A percentile compares a stretch with the other conserved stretches of the same genome.
Conservation (phyloP, 1,140 invertebrate species). For the Musca domestica region DNA sequence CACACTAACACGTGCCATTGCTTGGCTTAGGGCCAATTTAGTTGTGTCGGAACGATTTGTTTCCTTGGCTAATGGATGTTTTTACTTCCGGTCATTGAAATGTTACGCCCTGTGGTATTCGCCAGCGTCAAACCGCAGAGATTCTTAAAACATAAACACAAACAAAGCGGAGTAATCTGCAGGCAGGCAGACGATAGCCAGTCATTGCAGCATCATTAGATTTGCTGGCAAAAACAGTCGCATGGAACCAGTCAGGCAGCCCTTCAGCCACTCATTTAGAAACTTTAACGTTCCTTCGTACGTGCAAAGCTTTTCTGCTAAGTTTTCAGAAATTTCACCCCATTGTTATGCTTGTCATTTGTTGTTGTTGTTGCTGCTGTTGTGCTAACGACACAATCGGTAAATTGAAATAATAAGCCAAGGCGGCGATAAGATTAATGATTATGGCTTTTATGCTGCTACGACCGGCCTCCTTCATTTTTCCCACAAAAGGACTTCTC, state of each 20-base stretch:
- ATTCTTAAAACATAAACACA: slow-evolving; percentile 9
- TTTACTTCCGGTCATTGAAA: slow-evolving; percentile 51
- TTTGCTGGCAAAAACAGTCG: not conserved
- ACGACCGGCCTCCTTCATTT: too few relatives aligned
- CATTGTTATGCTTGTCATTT: not conserved
- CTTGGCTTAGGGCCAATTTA: slow-evolving; percentile 17
- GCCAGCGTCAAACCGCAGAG: slow-evolving; percentile 21
- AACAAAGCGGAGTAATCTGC: not conserved
- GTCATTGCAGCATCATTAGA: too few relatives aligned
- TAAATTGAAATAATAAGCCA: slow-evolving; percentile 54
- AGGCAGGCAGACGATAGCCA: not conserved
- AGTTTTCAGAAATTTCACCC: not conserved
- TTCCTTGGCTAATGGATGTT: slow-evolving; percentile 28
- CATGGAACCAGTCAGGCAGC: not conserved
- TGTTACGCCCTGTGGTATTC: slow-evolving; percentile 30
- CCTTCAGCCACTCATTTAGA: not conserved
- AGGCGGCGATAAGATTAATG: slow-evolving; percentile 55
- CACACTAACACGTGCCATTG: slow-evolving; percentile 19
- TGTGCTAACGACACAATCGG: slow-evolving; percentile 17
- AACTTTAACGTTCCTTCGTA: too few relatives aligned
- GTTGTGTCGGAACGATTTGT: not conserved
- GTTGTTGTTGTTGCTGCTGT: not conserved
- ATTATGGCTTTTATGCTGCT: slow-evolving; percentile 37
- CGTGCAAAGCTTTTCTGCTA: too few relatives aligned
- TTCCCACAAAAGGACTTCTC: too few relatives aligned